A percentile compares a stretch with the other conserved stretches of the same genome.
These are phyloP conservation scores for Hyphantria cunea DNA, from an alignment of 1,140 invertebrate species.

Conservation along the genomic window DNA sequence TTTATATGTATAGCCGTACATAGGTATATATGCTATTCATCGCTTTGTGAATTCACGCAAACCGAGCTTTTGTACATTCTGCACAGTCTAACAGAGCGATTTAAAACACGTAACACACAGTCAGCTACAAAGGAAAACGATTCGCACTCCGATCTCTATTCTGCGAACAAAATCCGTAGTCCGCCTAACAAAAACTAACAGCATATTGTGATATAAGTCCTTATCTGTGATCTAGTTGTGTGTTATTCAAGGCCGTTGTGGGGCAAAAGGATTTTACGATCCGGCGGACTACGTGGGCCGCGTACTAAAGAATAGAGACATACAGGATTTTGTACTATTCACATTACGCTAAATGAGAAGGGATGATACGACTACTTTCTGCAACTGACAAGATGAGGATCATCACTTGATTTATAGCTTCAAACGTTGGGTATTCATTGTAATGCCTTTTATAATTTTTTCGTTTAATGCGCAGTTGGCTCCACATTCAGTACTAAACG, in stretches of 20 bases:
- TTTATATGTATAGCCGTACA: no score
- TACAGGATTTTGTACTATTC: conserved; percentile 30
- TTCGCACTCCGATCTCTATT: conserved; percentile 6
- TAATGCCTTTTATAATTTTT: conserved; percentile 1
- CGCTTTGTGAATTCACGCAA: not conserved
- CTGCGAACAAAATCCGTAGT: conserved; percentile 20
- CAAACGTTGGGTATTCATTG: conserved; percentile 10
- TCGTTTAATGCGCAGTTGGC: not conserved
- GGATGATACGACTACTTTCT: conserved; percentile 30
- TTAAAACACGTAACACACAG: conserved; percentile 3
- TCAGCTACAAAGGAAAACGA: conserved; percentile 5
- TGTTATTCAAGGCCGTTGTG: conserved; percentile 38
- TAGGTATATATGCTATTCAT: no score
- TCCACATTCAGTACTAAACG: no score
- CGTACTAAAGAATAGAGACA: conserved; percentile 32
- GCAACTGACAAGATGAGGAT: conserved; percentile 26
- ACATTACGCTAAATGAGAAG: conserved; percentile 30
- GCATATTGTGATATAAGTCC: conserved; percentile 37
- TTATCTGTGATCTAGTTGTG: conserved; percentile 38
- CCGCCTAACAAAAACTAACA: conserved; percentile 32
- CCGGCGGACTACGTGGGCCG: conserved; percentile 32
- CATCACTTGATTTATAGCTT: conserved; percentile 26
- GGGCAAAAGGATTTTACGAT: conserved; percentile 41
- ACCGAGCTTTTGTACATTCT: not conserved
- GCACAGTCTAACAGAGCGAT: not conserved